Evolutionary conservation across 2,113 vertebrate genomes (phyloP).

Genomic region (Bucco capensis): DNA sequence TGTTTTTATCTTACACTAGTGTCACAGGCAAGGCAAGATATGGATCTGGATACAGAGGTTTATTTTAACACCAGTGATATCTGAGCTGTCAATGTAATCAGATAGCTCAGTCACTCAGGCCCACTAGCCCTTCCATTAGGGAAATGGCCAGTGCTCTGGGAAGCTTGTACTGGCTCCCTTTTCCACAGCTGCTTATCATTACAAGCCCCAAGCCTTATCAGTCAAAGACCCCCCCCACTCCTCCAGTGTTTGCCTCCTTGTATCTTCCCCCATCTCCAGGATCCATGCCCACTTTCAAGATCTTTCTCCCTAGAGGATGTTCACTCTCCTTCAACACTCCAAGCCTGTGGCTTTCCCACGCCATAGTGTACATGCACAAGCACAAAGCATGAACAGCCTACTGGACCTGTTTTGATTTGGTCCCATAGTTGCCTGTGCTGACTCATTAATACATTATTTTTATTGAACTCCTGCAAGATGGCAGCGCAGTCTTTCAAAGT

Average conservation of each 20-base stretch:
- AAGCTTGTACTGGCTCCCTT: neutral
- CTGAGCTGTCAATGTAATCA: rapidly evolving
- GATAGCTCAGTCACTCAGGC: neutral
- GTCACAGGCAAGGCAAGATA: neutral
- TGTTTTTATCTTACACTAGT: neutral
- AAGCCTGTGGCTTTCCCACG: neutral
- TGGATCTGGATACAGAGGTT: neutral
- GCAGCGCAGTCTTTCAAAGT: neutral
- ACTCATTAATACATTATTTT: neutral
- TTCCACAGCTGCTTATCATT: no score
- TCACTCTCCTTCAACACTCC: neutral
- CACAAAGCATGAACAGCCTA: no score
- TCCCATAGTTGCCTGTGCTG: no score
- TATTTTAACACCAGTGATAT: no score
- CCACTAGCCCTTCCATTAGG: neutral
- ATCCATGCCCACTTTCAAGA: neutral
- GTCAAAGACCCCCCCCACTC: neutral
- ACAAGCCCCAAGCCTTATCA: neutral
- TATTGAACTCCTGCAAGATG: neutral
- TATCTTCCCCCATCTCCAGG: no score
- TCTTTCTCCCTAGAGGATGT: neutral
- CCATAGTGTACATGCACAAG: neutral
- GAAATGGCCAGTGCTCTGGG: rapidly evolving
- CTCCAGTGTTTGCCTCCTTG: neutral
- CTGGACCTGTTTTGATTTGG: no score